Base-by-base conservation (phyloP, 2,888 invertebrate species). In the Nomada fabriciana region DNA sequence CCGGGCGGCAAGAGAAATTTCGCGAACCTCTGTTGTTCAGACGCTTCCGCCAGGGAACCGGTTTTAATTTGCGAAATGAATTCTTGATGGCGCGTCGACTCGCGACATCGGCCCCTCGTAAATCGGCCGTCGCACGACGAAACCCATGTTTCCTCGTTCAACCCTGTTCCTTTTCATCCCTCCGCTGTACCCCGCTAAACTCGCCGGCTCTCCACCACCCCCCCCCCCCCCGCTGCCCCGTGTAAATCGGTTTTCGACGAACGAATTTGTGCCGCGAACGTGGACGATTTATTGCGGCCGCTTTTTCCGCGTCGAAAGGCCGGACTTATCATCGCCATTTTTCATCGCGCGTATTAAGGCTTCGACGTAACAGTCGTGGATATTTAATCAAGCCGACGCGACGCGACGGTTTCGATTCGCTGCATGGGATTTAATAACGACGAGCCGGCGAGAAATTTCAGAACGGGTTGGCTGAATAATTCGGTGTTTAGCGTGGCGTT, bases 51-150 rank as follows among this genome's bases (percentile, higher is more conserved):
- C 67, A 13, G n/a, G 23, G 57, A 10, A 53, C 43, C 61, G 43
- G 43, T 75, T 87, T 84, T 84, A 86, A 86, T 82, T 84, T 63
- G 76, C 82, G 29, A 63, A 80, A 86, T 78, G 84, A 87, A 84
- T 80, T 84, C 86, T 87, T 84, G 78, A 87, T 79, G 76, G 50
- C 10, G 43, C n/a, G 42, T 42, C 69, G 75, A 72, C 72, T 67
- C 82, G 60, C 64, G 55, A 76, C 76, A 60, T 65, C 55, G 68
- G 52, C n/a, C 50, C 23, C 64, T 71, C 76, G 72, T 76, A 84
- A 86, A 82, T 86, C 78, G 76, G 74, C 7, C 68, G 63, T 13
- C 57, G 52, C 70, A 55, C 65, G 59, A 57, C 67, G 68, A 36
- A 57, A 82, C 61, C 59, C 23, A 57, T 65, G 76, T 65, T 76